A percentile compares a stretch with the other conserved stretches of the same genome.
Evolutionary conservation across 2,888 invertebrate genomes (phyloP).

Genomic region (Vannuccia rotundouncinata): DNA sequence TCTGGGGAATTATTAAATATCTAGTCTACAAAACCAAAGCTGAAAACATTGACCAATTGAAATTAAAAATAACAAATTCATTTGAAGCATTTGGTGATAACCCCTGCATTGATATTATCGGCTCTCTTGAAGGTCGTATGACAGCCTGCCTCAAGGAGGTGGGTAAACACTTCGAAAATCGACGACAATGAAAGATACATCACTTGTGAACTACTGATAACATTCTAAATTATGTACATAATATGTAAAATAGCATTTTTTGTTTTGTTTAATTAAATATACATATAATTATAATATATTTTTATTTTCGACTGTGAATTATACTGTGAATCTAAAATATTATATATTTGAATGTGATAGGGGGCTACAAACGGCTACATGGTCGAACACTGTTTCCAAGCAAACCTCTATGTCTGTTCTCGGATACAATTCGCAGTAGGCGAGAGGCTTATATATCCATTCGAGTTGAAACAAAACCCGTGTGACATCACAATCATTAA

Average conservation of each 20-base stretch:
- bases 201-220: conserved; percentile 13
- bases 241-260: background rate
- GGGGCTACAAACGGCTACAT: background rate
- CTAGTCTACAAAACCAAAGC: conserved; percentile 1
- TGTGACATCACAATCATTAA: background rate
- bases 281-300: background rate
- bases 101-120: background rate
- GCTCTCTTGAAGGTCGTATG: conserved; percentile 1
- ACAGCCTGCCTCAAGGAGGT: background rate
- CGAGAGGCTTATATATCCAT: background rate
- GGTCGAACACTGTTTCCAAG: background rate
- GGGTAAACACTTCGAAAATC: conserved; percentile 20
- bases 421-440: background rate
- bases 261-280: conserved; percentile 13
- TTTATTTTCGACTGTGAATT: background rate
- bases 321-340: no score
- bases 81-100: conserved; percentile 1
- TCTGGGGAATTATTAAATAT: background rate
- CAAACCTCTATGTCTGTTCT: background rate
- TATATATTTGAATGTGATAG: no score
- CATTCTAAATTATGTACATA: conserved; percentile 16
- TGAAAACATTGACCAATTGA: background rate
- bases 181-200: conserved; percentile 1
- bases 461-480: background rate
- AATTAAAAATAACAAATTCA: conserved; percentile 2